A percentile compares a stretch with the other conserved stretches of the same genome.
These are phyloP conservation scores for Crypturellus tataupa DNA, from an alignment of 2,797 vertebrate genomes.

Conservation along the genomic window DNA sequence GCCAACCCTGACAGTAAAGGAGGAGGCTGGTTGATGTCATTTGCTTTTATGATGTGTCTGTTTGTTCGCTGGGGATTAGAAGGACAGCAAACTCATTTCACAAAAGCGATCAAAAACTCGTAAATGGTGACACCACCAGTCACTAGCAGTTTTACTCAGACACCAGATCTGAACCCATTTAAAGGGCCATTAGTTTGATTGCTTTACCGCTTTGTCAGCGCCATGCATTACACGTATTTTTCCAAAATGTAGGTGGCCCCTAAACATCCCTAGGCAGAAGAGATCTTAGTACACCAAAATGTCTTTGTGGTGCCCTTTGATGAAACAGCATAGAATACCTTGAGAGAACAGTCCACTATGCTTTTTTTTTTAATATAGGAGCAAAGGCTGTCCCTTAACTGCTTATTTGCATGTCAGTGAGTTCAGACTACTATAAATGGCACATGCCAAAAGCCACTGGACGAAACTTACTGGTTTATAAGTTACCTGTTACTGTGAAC, in stretches of 20 bases:
- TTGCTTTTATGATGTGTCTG: not conserved
- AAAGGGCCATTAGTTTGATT: not conserved
- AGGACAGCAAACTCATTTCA: constrained; percentile 9
- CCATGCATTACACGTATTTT: not conserved
- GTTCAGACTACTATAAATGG: not conserved
- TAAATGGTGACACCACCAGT: not conserved
- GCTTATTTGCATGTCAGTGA: not conserved
- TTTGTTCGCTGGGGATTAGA: not conserved
- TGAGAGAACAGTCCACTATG: not conserved
- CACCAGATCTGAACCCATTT: not conserved
- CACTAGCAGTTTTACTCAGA: not conserved
- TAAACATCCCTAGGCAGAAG: not conserved
- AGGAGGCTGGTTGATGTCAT: not conserved
- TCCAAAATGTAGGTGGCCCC: not conserved
- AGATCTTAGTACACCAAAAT: not conserved
- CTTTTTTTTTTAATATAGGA: not conserved
- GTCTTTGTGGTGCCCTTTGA: not conserved
- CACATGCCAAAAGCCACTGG: not conserved
- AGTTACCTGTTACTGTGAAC: not conserved
- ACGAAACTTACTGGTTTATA: not conserved
- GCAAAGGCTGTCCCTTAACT: not conserved
- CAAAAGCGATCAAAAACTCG: not conserved
- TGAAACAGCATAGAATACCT: not conserved
- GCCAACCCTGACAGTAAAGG: not conserved
- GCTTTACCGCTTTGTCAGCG: not conserved